Percentiles rank a stretch among this genome's conserved stretches.
These are phyloP conservation scores for Hesperophylax magnus DNA, from an alignment of 1,140 invertebrate species.

Conservation along the genomic window DNA sequence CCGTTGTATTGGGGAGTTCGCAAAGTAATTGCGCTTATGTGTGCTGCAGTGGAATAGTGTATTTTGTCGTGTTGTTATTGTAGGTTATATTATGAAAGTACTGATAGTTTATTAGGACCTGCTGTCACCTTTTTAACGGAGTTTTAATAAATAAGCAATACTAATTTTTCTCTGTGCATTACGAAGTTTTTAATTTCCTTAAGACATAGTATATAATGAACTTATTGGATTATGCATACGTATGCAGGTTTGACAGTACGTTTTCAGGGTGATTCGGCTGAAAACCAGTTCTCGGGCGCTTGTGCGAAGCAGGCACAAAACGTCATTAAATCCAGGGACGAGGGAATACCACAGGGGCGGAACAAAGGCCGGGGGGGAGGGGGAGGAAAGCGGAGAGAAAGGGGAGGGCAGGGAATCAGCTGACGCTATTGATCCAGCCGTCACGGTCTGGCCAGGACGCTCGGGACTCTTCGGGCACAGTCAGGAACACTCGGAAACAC, in stretches of 20 bases:
- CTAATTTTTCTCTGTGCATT: no score
- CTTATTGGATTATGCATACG: not conserved
- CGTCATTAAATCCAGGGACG: conserved; percentile 27
- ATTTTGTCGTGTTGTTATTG: no score
- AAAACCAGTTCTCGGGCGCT: not conserved
- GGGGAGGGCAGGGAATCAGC: not conserved
- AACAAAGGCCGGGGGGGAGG: not conserved
- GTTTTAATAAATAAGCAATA: no score
- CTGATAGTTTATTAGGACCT: no score
- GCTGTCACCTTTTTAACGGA: no score
- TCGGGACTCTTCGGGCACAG: not conserved
- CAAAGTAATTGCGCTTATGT: no score
- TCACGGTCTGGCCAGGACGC: conserved; percentile 35
- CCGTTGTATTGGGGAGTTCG: no score
- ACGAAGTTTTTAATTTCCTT: no score
- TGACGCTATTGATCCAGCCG: conserved; percentile 31
- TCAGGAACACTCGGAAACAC: not conserved
- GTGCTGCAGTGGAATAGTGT: no score
- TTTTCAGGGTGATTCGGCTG: no score
- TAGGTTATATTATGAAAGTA: no score
- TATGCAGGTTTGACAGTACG: not conserved
- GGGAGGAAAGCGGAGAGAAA: not conserved
- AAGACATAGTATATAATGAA: no score
- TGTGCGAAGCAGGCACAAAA: conserved; percentile 12
- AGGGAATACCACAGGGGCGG: not conserved